Percentiles rank a stretch among this genome's conserved stretches.
These are phyloP conservation scores for Platanista minor DNA, from an alignment of 2,113 vertebrate species.

Conservation along the genomic window DNA sequence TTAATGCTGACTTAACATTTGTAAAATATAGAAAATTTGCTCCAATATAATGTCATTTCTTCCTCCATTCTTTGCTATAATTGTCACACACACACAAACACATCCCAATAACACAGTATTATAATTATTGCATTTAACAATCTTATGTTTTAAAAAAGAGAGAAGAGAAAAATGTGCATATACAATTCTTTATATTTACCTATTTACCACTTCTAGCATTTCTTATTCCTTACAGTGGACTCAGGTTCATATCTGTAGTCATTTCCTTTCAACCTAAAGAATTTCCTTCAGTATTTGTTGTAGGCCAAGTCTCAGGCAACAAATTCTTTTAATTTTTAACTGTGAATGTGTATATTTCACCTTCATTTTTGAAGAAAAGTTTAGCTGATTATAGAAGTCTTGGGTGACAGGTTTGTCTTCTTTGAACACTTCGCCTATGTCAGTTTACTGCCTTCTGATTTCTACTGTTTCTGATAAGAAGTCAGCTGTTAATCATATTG, in stretches of 20 bases:
- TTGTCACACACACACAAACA: background rate
- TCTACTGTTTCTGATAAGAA: background rate
- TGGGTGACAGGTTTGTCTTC: background rate
- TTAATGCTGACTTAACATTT: background rate
- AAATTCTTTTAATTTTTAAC: background rate
- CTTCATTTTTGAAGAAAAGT: background rate
- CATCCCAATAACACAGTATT: background rate
- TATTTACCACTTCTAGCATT: background rate
- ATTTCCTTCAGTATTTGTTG: background rate
- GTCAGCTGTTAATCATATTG: background rate
- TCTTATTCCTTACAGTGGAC: background rate
- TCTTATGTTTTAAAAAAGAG: background rate
- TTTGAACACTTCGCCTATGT: background rate
- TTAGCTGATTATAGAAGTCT: background rate
- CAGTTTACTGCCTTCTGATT: background rate
- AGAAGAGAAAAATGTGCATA: background rate
- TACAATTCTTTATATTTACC: background rate
- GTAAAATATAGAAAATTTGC: background rate
- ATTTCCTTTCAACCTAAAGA: background rate
- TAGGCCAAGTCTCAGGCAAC: background rate
- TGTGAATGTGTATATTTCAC: background rate
- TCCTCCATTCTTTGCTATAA: background rate
- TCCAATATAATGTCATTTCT: background rate
- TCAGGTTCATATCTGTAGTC: background rate
- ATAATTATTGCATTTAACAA: background rate